Evolutionary conservation across 2,113 vertebrate species (phyloP), one percentile per base, ranked within the genome.

Genomic region (Scolopax mira): DNA sequence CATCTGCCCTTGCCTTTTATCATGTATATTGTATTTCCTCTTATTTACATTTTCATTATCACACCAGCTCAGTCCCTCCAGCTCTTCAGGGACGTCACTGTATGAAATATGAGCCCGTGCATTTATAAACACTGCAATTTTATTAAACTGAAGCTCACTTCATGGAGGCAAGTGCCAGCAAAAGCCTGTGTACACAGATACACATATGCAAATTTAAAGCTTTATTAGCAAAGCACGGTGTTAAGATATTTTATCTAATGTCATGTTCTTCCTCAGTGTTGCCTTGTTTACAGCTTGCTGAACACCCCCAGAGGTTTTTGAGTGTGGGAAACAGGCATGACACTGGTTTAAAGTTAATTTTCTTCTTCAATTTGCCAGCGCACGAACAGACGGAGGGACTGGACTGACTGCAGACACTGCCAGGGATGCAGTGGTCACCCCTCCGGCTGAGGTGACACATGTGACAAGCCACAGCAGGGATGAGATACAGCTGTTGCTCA

Each of bases 1-100:
- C 37, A 27, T 39, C 52, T 49, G 30, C 54, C 41, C 35, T 85
- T 1, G 0, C 8, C 35, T 83, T 70, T 51, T 62, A 19, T 39
- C 39, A 33, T 5, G 11, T 6, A 8, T 13, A 39, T 31, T 24
- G 11, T 78, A 83, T 70, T 83, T 80, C 31, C n/a, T 90, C 67
- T 79, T 69, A 85, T 85, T 80, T 88, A 57, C 69, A 73, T 91
- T 75, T 85, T 69, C 71, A 70, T 88, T 83, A 70, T 55, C 42
- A 42, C 46, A 21, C 31, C 39, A 30, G 16, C 30, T 89, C 19
- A 28, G 52, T 75, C 66, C 35, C 54, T 87, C 58, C 62, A 91
- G 78, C 66, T 83, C 79, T 83, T 80, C 79, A 74, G 72, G 67
- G 69, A 22, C 60, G 70, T n/a, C 80, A 39, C 42, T 35, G 11